Percentiles rank a stretch among this genome's conserved stretches.
Conservation (phyloP, 2,113 vertebrate genomes). For the Thalassarche chlororhynchos region DNA sequence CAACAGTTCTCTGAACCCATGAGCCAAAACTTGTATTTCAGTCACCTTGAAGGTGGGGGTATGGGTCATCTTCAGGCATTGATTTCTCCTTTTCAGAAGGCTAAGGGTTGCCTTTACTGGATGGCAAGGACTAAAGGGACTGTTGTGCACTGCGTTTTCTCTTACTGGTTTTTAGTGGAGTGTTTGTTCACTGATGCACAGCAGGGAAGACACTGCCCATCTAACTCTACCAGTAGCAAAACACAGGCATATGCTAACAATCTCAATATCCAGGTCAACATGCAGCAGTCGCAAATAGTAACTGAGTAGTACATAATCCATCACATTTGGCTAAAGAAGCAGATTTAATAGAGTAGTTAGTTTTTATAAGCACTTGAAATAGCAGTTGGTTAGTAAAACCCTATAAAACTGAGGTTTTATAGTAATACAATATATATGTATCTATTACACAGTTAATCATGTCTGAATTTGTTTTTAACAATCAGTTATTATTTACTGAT, state of each 20-base stretch:
- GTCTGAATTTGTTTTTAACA: slow-evolving; percentile 35
- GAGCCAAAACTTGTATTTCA: neutral
- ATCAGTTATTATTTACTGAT: neutral
- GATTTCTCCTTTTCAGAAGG: neutral
- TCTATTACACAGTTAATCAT: neutral
- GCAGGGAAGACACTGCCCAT: neutral
- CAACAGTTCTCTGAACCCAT: neutral
- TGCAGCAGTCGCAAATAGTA: neutral
- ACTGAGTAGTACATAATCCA: neutral
- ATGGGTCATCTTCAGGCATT: neutral
- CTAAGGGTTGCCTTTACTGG: neutral
- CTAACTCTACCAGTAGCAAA: neutral
- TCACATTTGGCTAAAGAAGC: neutral
- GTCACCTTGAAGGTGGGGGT: neutral
- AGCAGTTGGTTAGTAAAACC: slow-evolving; percentile 10
- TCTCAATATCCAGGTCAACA: neutral
- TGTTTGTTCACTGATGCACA: neutral
- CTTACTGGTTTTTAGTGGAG: neutral
- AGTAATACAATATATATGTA: neutral
- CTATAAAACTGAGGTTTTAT: slow-evolving; percentile 11
- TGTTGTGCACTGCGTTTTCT: neutral
- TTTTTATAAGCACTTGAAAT: slow-evolving; percentile 33
- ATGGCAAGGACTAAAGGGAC: neutral
- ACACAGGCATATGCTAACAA: neutral
- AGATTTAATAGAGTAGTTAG: neutral